These are phyloP conservation scores for Iguana delicatissima DNA, from an alignment of 2,797 vertebrate genomes.

Conservation along the genomic window DNA sequence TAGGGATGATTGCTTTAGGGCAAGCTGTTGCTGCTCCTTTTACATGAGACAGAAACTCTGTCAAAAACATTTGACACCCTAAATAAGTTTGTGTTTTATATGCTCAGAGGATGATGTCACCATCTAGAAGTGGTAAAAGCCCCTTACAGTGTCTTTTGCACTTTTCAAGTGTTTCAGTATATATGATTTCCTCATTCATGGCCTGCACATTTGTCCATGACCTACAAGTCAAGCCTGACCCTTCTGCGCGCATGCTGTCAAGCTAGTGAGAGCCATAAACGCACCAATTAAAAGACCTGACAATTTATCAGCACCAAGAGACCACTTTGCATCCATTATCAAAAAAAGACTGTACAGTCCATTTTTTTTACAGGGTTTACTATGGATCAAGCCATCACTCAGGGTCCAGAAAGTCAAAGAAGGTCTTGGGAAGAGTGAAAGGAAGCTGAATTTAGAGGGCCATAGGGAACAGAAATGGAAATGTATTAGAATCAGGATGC, in stretches of 20 bases:
- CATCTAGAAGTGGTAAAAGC: neutral
- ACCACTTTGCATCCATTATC: constrained; percentile 40
- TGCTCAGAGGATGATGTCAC: neutral
- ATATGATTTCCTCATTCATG: constrained; percentile 16
- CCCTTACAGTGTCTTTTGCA: constrained; percentile 6
- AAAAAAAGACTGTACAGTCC: constrained; percentile 7
- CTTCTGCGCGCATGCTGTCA: constrained; percentile 4
- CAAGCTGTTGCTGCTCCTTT: no score
- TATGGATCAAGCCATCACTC: constrained; percentile 26
- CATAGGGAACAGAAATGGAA: neutral
- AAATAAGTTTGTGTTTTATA: no score
- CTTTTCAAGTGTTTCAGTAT: neutral
- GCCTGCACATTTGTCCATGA: constrained; percentile 2
- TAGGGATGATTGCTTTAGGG: no score
- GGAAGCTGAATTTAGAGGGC: neutral
- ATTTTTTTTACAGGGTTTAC: constrained; percentile 4
- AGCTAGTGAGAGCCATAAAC: constrained; percentile 35
- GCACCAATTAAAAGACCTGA: constrained; percentile 46
- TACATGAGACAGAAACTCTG: no score
- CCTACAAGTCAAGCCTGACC: neutral
- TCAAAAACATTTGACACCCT: no score
- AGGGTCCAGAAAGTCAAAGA: neutral
- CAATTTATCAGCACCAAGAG: constrained; percentile 49
- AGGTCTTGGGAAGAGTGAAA: neutral
- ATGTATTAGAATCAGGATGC: neutral